phyloP scores from a whole-genome alignment of 2,888 invertebrate species.

The Amiota minor region DNA sequence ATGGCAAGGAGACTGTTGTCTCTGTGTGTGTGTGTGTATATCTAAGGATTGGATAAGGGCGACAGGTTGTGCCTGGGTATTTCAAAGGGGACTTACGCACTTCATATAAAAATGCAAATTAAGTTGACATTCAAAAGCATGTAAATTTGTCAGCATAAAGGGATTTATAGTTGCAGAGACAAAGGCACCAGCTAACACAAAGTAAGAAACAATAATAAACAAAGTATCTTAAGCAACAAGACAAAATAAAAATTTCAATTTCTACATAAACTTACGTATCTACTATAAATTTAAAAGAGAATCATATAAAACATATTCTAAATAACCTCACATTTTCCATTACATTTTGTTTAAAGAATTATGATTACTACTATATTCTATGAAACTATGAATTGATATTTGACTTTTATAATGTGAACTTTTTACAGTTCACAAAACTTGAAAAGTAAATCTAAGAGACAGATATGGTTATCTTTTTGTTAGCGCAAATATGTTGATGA shows the following conservation, averaged over 20 bases:
- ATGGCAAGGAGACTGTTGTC: not conserved
- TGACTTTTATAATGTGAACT: not conserved
- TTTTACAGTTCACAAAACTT: no score
- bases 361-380: not conserved
- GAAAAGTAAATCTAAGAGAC: no score
- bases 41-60: not conserved
- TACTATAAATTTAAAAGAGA: no score
- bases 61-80: not conserved
- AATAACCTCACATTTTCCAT: no score
- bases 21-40: not conserved
- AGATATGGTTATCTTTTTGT: not conserved
- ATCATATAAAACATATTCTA: no score
- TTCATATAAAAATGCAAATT: constrained; percentile 52
- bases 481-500: constrained; percentile 14
- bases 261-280: no score
- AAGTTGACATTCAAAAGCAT: constrained; percentile 45
- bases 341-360: no score
- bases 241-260: no score
- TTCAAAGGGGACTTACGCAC: constrained; percentile 18
- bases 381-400: not conserved
- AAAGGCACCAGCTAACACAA: not conserved
- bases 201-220: not conserved
- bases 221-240: no score
- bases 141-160: constrained; percentile 51
- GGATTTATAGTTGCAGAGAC: constrained; percentile 35